Evolutionary conservation across 2,797 vertebrate species (phyloP).

Genomic region (Karalla daura): DNA sequence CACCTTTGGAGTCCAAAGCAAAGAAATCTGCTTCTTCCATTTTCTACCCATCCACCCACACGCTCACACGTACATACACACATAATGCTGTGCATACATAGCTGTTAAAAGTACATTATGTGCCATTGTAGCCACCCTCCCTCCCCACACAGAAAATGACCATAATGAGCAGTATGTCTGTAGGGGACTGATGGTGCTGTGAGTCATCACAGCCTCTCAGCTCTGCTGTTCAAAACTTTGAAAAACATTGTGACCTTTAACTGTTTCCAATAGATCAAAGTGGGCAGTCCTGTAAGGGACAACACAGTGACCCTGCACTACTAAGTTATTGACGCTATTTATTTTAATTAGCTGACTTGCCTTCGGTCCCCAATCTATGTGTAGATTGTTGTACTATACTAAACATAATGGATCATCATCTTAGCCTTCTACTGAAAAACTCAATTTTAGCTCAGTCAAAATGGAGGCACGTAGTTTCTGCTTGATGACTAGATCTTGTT

Average conservation of each 20-base stretch:
- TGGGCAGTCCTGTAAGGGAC: not conserved
- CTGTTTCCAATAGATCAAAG: constrained; percentile 33
- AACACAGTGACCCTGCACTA: not conserved
- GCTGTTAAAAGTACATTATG: constrained; percentile 44
- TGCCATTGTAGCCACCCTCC: constrained; percentile 9
- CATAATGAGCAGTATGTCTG: constrained; percentile 29
- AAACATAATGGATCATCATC: too few relatives aligned
- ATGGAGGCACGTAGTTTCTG: too few relatives aligned
- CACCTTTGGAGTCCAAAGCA: constrained; percentile 39
- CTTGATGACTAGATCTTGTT: too few relatives aligned
- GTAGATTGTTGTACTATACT: too few relatives aligned
- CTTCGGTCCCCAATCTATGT: too few relatives aligned
- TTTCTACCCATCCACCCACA: too few relatives aligned
- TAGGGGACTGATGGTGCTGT: constrained; percentile 26
- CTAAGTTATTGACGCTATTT: constrained; percentile 6
- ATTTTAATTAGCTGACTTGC: not conserved
- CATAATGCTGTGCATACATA: constrained; percentile 4
- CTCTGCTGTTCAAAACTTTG: constrained; percentile 35
- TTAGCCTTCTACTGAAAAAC: too few relatives aligned
- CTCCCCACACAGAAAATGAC: constrained; percentile 24
- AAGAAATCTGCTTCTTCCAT: constrained; percentile 35
- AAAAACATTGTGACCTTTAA: constrained; percentile 33
- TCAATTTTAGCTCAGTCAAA: too few relatives aligned
- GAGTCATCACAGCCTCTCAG: constrained; percentile 29
- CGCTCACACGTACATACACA: constrained; percentile 22